These are phyloP conservation scores for Aphaenogaster ashmeadi DNA, from an alignment of 1,140 invertebrate species.

Conservation along the genomic window DNA sequence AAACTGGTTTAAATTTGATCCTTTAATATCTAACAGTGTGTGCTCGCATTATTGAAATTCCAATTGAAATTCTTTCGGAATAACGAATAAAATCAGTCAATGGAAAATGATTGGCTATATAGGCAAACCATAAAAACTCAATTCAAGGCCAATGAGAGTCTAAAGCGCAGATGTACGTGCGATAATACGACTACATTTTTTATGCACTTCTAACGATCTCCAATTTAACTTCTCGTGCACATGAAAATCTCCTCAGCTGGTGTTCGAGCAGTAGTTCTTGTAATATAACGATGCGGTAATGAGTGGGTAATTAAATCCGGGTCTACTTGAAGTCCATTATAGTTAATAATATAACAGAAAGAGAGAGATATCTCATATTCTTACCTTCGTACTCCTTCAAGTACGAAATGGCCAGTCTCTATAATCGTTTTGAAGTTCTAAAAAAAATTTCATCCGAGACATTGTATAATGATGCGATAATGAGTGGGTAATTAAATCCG, in stretches of 20 bases:
- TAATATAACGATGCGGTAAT: neutral
- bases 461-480: neutral
- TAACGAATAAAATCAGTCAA: neutral
- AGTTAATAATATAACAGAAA: neutral
- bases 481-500: neutral
- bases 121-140: neutral
- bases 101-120: neutral
- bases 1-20: no score
- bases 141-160: neutral
- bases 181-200: neutral
- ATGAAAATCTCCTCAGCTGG: neutral
- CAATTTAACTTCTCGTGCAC: neutral
- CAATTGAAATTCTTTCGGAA: neutral
- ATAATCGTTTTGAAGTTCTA: neutral
- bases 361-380: neutral
- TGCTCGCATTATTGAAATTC: no score
- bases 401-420: neutral
- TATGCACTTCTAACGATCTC: neutral
- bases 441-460: no score
- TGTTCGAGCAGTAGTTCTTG: neutral
- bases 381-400: neutral
- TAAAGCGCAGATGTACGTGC: neutral
- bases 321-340: neutral
- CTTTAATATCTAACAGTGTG: no score
- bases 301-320: neutral